A percentile compares a stretch with the other conserved stretches of the same genome.
phyloP scores from a whole-genome alignment of 2,113 vertebrate species.

The Monarcha castaneiventris region DNA sequence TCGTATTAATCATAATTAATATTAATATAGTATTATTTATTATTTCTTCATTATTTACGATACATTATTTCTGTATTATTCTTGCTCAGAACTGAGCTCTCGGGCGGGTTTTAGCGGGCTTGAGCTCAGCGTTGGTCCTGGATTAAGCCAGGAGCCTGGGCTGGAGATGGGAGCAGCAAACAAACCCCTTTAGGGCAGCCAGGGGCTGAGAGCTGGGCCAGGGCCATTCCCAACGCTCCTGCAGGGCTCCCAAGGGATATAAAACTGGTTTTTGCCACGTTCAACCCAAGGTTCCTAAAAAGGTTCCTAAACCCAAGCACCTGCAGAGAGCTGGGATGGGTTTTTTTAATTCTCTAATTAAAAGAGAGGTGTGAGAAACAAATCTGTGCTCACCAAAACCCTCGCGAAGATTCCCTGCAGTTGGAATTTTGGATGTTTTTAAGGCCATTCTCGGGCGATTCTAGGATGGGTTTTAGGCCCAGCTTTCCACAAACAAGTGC shows the following conservation, averaged over 20 bases:
- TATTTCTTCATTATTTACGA: neutral
- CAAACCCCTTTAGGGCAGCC: neutral
- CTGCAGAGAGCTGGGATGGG: neutral
- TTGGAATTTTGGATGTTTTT: neutral
- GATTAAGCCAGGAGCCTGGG: neutral
- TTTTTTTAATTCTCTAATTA: neutral
- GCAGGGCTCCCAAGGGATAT: fast-evolving
- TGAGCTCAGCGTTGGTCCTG: fast-evolving
- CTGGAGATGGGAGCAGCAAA: neutral
- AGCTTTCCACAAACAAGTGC: fast-evolving
- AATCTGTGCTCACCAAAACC: fast-evolving
- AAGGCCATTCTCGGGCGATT: neutral
- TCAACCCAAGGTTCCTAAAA: neutral
- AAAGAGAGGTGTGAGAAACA: fast-evolving
- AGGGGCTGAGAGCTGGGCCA: neutral
- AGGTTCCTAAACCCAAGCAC: neutral
- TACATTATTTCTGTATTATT: neutral
- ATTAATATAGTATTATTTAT: neutral
- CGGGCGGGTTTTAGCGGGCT: neutral
- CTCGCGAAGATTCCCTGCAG: neutral
- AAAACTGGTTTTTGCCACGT: fast-evolving
- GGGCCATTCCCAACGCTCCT: neutral
- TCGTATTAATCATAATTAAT: too few species aligned
- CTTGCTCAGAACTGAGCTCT: fast-evolving
- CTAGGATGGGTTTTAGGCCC: fast-evolving